phyloP scores from a whole-genome alignment of 1,140 invertebrate species.

The Brachionus rubens region DNA sequence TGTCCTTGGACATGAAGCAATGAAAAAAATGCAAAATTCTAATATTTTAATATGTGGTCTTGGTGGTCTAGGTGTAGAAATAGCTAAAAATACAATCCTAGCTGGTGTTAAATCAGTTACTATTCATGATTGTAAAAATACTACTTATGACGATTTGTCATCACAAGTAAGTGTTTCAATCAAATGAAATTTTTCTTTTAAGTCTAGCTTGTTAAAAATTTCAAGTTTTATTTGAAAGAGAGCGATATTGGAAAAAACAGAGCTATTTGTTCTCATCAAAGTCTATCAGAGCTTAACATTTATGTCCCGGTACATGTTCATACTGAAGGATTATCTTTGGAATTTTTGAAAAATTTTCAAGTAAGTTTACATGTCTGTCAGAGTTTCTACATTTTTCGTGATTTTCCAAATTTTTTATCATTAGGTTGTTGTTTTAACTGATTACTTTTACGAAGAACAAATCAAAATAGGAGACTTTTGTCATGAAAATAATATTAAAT shows the following conservation, averaged over 20 bases:
- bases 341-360: constrained; percentile 77
- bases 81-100: constrained; percentile 96
- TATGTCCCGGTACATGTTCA: background rate
- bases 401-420: background rate
- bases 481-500: constrained; percentile 74
- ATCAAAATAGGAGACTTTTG: constrained; percentile 74
- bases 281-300: constrained; percentile 51
- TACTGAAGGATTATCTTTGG: background rate
- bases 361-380: constrained; percentile 70
- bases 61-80: constrained; percentile 89
- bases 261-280: constrained; percentile 73
- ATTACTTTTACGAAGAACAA: constrained; percentile 73
- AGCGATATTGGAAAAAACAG: constrained; percentile 80
- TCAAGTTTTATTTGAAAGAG: constrained; percentile 73
- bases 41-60: constrained; percentile 91
- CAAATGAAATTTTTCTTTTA: background rate
- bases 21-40: constrained; percentile 88
- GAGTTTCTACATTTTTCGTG: background rate
- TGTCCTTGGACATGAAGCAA: constrained; percentile 93
- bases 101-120: constrained; percentile 95
- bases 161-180: constrained; percentile 52
- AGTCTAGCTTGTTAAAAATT: background rate
- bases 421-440: constrained; percentile 85
- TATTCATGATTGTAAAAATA: constrained; percentile 72
- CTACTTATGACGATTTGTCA: constrained; percentile 62